Conservation (phyloP, 2,113 vertebrate genomes). For the Gopherus flavomarginatus region DNA sequence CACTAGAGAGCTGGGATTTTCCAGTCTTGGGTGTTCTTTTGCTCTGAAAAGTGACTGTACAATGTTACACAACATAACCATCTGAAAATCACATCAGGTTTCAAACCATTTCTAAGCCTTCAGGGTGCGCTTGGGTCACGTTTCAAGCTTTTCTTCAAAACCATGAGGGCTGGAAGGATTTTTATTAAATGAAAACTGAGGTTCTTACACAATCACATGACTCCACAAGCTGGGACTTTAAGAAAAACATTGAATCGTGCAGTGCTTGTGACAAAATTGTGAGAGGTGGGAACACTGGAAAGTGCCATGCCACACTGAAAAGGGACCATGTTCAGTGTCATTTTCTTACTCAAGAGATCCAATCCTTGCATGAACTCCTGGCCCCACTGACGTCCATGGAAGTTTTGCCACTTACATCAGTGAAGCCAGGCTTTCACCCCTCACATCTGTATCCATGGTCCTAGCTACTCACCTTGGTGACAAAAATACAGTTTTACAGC, state of each 20-base stretch:
- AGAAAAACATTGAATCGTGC: background rate
- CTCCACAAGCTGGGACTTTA: background rate
- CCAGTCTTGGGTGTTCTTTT: accelerated
- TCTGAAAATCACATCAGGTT: background rate
- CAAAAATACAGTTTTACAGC: background rate
- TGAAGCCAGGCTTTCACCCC: background rate
- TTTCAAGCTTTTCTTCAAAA: background rate
- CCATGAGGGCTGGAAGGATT: background rate
- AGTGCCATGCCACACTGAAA: background rate
- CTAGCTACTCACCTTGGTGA: background rate
- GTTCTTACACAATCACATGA: background rate
- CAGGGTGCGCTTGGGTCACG: background rate
- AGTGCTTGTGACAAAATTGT: background rate
- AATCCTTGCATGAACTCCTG: background rate
- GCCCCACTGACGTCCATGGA: background rate
- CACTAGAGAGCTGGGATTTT: accelerated
- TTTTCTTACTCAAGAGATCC: background rate
- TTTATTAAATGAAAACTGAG: background rate
- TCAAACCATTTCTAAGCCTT: accelerated
- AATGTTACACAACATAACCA: background rate
- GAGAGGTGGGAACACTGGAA: background rate
- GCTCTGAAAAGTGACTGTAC: background rate
- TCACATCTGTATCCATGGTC: background rate
- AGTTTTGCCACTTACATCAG: background rate
- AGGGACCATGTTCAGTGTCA: background rate